These are phyloP conservation scores for Crepidodera aurea DNA, from an alignment of 2,888 invertebrate genomes.

Conservation along the genomic window DNA sequence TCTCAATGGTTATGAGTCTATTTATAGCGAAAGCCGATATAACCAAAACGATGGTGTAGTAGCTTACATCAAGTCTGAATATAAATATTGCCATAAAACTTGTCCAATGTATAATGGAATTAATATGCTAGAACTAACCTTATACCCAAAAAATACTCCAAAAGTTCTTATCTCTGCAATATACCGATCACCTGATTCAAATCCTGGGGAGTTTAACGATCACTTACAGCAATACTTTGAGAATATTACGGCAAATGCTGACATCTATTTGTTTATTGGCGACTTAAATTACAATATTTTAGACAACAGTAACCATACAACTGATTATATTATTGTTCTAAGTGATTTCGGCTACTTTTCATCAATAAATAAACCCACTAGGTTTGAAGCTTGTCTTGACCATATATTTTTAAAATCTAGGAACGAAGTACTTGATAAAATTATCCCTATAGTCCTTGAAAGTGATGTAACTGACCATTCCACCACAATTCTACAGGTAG, in stretches of 20 bases:
- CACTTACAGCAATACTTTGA: not conserved
- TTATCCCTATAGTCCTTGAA: not conserved
- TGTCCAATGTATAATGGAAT: no score
- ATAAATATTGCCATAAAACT: no score
- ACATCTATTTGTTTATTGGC: not conserved
- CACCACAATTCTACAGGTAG: not conserved
- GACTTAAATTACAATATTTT: not conserved
- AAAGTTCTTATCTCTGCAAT: no score
- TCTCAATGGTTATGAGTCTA: no score
- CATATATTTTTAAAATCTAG: not conserved
- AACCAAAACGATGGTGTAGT: no score
- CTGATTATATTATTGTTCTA: not conserved
- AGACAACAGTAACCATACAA: not conserved
- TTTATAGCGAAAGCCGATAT: no score
- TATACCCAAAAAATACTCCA: no score
- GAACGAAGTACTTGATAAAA: not conserved
- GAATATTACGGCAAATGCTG: not conserved
- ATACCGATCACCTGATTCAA: no score
- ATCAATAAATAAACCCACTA: not conserved
- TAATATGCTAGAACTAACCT: no score
- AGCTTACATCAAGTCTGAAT: no score
- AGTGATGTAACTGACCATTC: not conserved
- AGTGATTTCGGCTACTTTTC: not conserved
- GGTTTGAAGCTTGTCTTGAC: not conserved
- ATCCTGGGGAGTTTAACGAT: no score